Base-by-base conservation (phyloP, 2,113 vertebrate genomes). In the Gulo gulo region DNA sequence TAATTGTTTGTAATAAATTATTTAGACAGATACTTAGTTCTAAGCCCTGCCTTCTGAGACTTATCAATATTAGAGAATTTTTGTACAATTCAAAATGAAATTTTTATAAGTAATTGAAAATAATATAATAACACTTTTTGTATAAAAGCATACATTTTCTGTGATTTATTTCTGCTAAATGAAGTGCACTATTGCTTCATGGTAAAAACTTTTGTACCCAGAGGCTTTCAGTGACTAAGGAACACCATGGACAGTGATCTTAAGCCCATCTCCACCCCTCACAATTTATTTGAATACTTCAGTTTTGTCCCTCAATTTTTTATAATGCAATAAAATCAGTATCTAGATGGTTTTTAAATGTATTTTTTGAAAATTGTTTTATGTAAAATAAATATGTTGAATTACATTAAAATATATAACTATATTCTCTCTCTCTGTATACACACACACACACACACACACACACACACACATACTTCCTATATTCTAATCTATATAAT, bases 151-250 rank as follows among this genome's bases (percentile, higher is more conserved):
- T 98, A 98, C 99, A 98, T 99, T 99, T 99, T 99, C 96, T 97
- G 98, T 99, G 97, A 99, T 98, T 98, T 98, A 98, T 98, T 98
- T 98, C 98, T 99, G 97, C 97, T 98, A 98, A 98, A 61, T 97
- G 7, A 98, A 97, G 99, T 99, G 99, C 99, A 99, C 99, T 99
- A 99, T 98, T 98, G 98, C 99, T 98, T 98, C 96, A 13, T 97
- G 98, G 97, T 97, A 96, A 98, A 98, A 97, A 97, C 95, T 96
- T 98, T 97, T 97, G 79, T 98, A 97, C 96, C 97, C 95, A 97
- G 97, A 98, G 95, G 98, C 98, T 98, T 97, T 95, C 85, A 83
- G 97, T 98, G 97, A 98, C 97, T 97, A 97, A 97, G 97, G 97
- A 98, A 97, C 93, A 94, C 97, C 61, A 84, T 96, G 88, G 97